Evolutionary conservation across 2,797 vertebrate species (phyloP).

Genomic region (Esox lucius): DNA sequence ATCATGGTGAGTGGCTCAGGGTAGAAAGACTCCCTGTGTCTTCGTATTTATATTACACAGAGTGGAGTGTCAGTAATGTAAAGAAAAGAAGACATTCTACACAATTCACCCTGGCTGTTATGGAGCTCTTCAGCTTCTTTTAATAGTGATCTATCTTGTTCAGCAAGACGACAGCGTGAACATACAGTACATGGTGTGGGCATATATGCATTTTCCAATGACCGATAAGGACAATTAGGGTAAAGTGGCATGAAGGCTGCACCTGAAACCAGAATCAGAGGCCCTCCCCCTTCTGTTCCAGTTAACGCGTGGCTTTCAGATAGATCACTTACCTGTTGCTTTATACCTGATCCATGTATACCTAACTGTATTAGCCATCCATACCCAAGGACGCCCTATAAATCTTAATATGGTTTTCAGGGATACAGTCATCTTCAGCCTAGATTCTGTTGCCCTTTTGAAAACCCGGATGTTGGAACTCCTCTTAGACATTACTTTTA

Average conservation of each 20-base stretch:
- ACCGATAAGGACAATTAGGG: conserved; percentile 51
- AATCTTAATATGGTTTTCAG: no score
- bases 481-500: no score
- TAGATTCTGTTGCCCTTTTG: no score
- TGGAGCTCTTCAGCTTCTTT: neutral
- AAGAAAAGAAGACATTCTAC: neutral
- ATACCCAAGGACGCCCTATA: neutral
- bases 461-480: no score
- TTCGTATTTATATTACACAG: neutral
- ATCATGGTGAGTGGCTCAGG: neutral
- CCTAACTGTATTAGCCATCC: neutral
- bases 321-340: conserved; percentile 62
- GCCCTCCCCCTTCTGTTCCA: conserved; percentile 50
- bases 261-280: conserved; percentile 69
- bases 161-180: conserved; percentile 5
- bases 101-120: neutral
- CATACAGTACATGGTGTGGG: conserved; percentile 8
- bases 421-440: no score
- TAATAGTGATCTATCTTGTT: no score
- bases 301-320: conserved; percentile 62
- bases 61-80: neutral
- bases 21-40: neutral
- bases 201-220: neutral
- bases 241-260: conserved; percentile 43
- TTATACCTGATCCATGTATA: conserved; percentile 46